Evolutionary conservation across 2,888 invertebrate species (phyloP).

Genomic region (Therioaphis trifolii): DNA sequence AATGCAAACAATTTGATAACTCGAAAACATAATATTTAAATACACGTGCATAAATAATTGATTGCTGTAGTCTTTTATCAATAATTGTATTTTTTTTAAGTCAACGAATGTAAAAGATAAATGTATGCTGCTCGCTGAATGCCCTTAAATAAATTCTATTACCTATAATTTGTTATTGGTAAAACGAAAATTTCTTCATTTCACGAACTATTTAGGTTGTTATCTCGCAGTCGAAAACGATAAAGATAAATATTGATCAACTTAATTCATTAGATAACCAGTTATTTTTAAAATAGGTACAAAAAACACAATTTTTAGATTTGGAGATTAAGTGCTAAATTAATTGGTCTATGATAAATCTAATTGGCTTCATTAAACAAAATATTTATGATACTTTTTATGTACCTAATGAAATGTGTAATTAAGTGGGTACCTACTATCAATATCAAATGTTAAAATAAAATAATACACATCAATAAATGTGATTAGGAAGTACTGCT

Average conservation of each 20-base stretch:
- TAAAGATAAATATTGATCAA: constrained; percentile 9
- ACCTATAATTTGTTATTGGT: background rate
- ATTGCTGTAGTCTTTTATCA: no score
- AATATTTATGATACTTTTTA: constrained; percentile 22
- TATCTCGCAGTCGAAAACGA: background rate
- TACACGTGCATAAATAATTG: no score
- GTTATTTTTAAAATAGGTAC: background rate
- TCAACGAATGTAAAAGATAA: no score
- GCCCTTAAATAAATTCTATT: no score
- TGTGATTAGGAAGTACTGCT: background rate
- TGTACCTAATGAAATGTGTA: background rate
- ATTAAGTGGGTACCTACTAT: background rate
- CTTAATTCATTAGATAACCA: background rate
- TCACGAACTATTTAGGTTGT: background rate
- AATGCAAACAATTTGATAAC: background rate
- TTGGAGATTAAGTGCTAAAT: background rate
- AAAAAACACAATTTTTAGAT: constrained; percentile 1
- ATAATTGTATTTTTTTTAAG: no score
- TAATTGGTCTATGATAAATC: background rate
- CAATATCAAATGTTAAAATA: background rate
- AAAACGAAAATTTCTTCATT: background rate
- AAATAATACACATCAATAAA: background rate
- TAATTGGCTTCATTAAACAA: constrained; percentile 9
- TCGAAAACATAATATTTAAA: constrained; percentile 5
- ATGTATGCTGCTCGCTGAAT: no score